phyloP scores from a whole-genome alignment of 2,113 vertebrate species.

The Menura novaehollandiae region DNA sequence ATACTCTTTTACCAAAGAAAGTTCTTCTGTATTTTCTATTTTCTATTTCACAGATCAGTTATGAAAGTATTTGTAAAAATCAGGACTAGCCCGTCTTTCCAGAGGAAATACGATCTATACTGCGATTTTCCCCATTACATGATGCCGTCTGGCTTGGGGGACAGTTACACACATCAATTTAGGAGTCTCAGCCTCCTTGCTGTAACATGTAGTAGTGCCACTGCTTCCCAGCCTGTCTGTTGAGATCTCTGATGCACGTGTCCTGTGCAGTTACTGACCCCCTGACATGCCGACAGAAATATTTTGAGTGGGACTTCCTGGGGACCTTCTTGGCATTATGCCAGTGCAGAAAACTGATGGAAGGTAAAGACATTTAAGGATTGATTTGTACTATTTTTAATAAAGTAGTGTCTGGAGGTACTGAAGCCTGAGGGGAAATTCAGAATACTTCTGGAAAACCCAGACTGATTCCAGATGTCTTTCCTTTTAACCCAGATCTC shows the following conservation, averaged over 20 bases:
- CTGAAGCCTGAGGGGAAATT: neutral
- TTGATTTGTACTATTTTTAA: neutral
- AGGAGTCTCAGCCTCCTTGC: neutral
- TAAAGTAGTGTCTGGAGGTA: neutral
- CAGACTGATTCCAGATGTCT: conserved; percentile 29
- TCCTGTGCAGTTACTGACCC: neutral
- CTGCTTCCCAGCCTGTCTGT: fast-evolving
- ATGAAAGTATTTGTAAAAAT: neutral
- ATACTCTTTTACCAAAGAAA: neutral
- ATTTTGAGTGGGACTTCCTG: neutral
- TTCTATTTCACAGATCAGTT: neutral
- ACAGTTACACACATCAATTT: neutral
- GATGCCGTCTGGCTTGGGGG: neutral
- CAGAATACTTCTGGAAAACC: neutral
- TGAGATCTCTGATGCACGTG: neutral
- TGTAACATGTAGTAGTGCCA: neutral
- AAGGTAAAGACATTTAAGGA: neutral
- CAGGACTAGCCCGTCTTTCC: neutral
- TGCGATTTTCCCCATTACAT: neutral
- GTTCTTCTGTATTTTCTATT: neutral
- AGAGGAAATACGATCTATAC: neutral
- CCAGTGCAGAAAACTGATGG: neutral
- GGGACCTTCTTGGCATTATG: neutral
- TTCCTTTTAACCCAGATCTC: conserved; percentile 13
- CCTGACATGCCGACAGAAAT: fast-evolving